These are phyloP conservation scores for Pararge aegeria DNA, from an alignment of 1,140 invertebrate species.

Conservation along the genomic window DNA sequence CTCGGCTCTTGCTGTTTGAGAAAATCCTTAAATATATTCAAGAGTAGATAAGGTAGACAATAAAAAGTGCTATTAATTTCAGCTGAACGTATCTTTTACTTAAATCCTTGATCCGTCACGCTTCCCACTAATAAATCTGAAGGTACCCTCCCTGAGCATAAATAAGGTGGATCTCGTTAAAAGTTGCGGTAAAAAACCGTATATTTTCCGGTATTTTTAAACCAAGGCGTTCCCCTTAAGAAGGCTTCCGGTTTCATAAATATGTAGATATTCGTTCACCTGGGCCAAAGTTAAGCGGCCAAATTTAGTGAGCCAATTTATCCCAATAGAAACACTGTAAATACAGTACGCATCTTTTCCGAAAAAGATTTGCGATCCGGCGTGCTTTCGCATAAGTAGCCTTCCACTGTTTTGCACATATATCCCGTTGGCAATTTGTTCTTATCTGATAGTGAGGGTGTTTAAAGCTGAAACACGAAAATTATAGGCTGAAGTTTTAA, in stretches of 20 bases:
- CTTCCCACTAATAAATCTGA: slow-evolving; percentile 67
- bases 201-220: slow-evolving; percentile 73
- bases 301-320: slow-evolving; percentile 74
- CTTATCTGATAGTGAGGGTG: slow-evolving; percentile 17
- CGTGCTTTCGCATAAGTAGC: slow-evolving; percentile 67
- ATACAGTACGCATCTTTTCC: slow-evolving; percentile 52
- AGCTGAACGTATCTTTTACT: slow-evolving; percentile 33
- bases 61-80: slow-evolving; percentile 11
- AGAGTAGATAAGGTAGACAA: slow-evolving; percentile 7
- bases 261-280: slow-evolving; percentile 77
- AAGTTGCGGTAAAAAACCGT: slow-evolving; percentile 68
- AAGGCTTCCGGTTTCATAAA: slow-evolving; percentile 72
- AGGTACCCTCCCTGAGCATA: slow-evolving; percentile 65
- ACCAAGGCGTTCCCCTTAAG: slow-evolving; percentile 65
- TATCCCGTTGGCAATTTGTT: slow-evolving; percentile 46
- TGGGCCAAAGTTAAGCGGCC: slow-evolving; percentile 59
- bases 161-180: slow-evolving; percentile 78
- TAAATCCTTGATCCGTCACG: slow-evolving; percentile 70
- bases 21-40: slow-evolving; percentile 15
- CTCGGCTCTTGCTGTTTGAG: background rate
- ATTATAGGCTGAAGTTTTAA: background rate
- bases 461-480: background rate
- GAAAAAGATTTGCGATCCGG: slow-evolving; percentile 61
- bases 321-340: slow-evolving; percentile 73
- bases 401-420: slow-evolving; percentile 45